phyloP scores from a whole-genome alignment of 2,113 vertebrate species.

The Carassius gibelio region DNA sequence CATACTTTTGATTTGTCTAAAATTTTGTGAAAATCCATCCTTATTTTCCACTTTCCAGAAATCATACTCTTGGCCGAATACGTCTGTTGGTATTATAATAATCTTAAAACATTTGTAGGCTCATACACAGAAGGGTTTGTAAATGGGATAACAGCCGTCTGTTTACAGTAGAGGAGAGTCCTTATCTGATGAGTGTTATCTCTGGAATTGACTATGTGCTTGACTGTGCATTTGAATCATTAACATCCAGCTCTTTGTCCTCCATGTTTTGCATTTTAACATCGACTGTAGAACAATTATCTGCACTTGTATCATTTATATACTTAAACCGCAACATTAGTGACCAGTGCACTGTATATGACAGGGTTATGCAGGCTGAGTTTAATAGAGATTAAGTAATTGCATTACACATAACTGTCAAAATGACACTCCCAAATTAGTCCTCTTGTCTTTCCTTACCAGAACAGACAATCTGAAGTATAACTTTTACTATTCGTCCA shows the following conservation, averaged over 20 bases:
- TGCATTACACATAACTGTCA: constrained; percentile 21
- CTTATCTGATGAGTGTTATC: background rate
- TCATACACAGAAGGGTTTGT: background rate
- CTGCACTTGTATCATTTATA: background rate
- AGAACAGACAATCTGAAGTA: background rate
- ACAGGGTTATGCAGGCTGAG: background rate
- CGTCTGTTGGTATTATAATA: no score
- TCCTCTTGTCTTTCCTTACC: background rate
- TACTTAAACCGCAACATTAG: background rate
- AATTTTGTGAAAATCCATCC: no score
- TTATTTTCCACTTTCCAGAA: no score
- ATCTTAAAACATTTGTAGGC: no score
- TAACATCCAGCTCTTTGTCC: background rate
- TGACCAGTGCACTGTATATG: background rate
- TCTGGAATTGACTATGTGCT: background rate
- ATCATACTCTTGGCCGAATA: no score
- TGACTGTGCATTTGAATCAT: background rate
- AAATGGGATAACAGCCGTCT: background rate
- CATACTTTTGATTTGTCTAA: no score
- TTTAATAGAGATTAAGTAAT: constrained; percentile 30
- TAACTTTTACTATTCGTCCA: background rate
- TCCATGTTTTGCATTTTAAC: background rate
- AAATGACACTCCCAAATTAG: constrained; percentile 33
- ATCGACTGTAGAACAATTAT: background rate
- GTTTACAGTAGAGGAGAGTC: background rate